Evolutionary conservation across 2,888 invertebrate genomes (phyloP).

Genomic region (Phlogophora meticulosa): DNA sequence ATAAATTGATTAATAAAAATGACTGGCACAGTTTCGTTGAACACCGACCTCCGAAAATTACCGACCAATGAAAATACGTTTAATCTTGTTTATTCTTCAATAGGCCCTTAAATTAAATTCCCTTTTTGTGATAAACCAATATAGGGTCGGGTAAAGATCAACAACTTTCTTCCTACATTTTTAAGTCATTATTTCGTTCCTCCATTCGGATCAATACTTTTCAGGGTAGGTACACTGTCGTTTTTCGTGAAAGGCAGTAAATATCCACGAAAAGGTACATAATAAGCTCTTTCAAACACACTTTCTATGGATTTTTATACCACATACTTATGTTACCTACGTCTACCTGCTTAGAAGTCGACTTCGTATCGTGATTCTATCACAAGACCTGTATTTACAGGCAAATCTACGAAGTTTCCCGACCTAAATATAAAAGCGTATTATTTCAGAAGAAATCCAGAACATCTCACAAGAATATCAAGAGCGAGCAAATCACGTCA

Average conservation of each 20-base stretch:
- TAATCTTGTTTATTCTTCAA: constrained; percentile 34
- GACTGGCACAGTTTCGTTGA: constrained; percentile 27
- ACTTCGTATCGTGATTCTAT: not conserved
- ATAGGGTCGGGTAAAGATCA: constrained; percentile 26
- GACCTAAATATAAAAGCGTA: constrained; percentile 13
- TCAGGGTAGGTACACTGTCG: not conserved
- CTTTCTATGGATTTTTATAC: not conserved
- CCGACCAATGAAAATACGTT: constrained; percentile 23
- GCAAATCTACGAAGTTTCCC: not conserved
- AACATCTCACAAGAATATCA: constrained; percentile 9
- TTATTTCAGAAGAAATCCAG: constrained; percentile 8
- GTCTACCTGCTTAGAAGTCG: too few relatives aligned
- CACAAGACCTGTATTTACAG: not conserved
- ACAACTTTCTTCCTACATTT: constrained; percentile 16
- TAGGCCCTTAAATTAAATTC: constrained; percentile 26
- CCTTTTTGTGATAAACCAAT: constrained; percentile 34
- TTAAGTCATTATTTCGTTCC: not conserved
- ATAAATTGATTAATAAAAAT: constrained; percentile 33
- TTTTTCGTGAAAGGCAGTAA: not conserved
- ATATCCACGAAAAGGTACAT: constrained; percentile 1
- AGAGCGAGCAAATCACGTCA: constrained; percentile 27
- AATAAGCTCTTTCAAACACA: not conserved
- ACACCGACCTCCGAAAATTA: constrained; percentile 28
- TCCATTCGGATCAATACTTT: not conserved
- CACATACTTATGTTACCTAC: not conserved